Evolutionary conservation across 2,888 invertebrate genomes (phyloP).

Genomic region (Tetropium fuscum): DNA sequence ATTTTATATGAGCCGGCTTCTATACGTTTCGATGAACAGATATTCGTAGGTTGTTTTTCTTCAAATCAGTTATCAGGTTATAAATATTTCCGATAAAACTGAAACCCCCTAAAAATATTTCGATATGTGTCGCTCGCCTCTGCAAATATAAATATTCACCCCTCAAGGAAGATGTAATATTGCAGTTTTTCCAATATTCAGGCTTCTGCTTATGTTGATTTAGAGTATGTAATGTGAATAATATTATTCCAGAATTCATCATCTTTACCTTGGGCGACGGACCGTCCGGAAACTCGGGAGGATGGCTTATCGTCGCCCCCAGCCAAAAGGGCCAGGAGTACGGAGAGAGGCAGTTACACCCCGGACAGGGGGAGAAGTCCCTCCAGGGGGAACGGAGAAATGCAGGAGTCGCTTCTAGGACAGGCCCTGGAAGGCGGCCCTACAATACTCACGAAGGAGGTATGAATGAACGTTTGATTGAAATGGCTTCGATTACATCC

Average conservation of each 20-base stretch:
- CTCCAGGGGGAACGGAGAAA: constrained; percentile 74
- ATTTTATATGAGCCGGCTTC: too few relatives aligned
- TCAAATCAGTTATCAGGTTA: too few relatives aligned
- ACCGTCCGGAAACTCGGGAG: constrained; percentile 64
- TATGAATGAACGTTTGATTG: constrained; percentile 34
- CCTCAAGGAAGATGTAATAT: constrained; percentile 16
- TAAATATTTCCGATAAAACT: too few relatives aligned
- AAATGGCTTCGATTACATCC: constrained; percentile 1
- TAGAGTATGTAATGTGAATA: constrained; percentile 24
- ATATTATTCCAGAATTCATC: constrained; percentile 68
- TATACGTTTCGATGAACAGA: too few relatives aligned
- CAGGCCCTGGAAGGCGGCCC: constrained; percentile 83
- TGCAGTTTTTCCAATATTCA: constrained; percentile 18
- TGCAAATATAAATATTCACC: constrained; percentile 22
- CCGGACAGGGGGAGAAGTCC: constrained; percentile 71
- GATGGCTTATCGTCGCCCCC: constrained; percentile 75
- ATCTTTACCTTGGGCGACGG: constrained; percentile 74
- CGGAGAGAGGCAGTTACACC: constrained; percentile 65
- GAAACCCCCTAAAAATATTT: background rate
- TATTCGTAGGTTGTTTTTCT: too few relatives aligned
- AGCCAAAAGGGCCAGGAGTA: constrained; percentile 78
- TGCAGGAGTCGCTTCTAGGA: constrained; percentile 79
- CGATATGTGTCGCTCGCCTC: background rate
- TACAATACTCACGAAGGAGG: constrained; percentile 72
- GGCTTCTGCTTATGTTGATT: constrained; percentile 17